phyloP scores from a whole-genome alignment of 2,888 invertebrate species.

The Caprella mutica region DNA sequence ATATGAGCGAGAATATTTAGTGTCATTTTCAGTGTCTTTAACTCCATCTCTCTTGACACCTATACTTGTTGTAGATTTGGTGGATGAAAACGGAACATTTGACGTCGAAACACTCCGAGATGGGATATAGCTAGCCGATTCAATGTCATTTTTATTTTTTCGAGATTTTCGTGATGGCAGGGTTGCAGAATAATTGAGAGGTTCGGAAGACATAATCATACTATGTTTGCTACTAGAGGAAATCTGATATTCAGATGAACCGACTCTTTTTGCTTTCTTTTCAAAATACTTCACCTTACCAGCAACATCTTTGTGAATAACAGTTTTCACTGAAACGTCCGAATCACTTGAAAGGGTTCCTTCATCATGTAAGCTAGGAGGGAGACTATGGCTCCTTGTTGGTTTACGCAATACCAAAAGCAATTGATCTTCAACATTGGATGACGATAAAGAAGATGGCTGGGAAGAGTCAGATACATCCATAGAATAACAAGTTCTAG shows the following conservation, averaged over 20 bases:
- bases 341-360: conserved; percentile 29
- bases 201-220: conserved; percentile 16
- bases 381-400: conserved; percentile 25
- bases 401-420: conserved; percentile 28
- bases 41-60: background rate
- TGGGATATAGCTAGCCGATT: conserved; percentile 23
- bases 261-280: no score
- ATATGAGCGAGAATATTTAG: conserved; percentile 25
- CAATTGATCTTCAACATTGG: conserved; percentile 25
- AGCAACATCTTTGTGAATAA: conserved; percentile 32
- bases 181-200: conserved; percentile 22
- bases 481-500: conserved; percentile 31
- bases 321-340: conserved; percentile 28
- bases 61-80: background rate
- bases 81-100: conserved; percentile 3
- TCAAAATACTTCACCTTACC: conserved; percentile 33
- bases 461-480: conserved; percentile 33
- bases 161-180: conserved; percentile 22
- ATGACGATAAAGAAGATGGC: conserved; percentile 29
- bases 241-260: conserved; percentile 27
- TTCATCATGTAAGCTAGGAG: conserved; percentile 19
- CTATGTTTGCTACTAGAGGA: conserved; percentile 23
- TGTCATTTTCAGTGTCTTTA: background rate
- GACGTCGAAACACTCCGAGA: conserved; percentile 26
- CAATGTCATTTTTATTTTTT: conserved; percentile 16